These are phyloP conservation scores for Mechanitis mazaeus DNA, from an alignment of 2,888 invertebrate genomes.

Conservation along the genomic window DNA sequence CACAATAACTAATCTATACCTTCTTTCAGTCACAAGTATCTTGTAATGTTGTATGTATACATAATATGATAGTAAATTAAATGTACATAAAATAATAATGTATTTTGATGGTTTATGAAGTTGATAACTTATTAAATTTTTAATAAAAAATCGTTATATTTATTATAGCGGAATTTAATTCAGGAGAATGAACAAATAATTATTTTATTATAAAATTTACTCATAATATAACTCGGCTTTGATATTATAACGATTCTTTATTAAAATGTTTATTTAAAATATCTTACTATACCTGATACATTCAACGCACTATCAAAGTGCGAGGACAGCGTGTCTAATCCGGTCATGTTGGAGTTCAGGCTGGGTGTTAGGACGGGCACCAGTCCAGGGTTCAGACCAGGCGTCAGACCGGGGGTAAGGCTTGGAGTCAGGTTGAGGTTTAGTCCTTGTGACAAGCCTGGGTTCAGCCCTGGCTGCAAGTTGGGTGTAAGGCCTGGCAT, in stretches of 20 bases:
- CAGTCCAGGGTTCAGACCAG: conserved; percentile 16
- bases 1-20: conserved; percentile 19
- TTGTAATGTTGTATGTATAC: too few species aligned
- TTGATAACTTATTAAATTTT: too few species aligned
- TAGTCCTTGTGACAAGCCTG: conserved; percentile 7
- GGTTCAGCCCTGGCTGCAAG: not conserved
- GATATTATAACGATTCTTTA: too few species aligned
- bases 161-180: too few species aligned
- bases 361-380: not conserved
- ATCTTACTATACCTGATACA: conserved; percentile 4
- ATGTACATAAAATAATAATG: too few species aligned
- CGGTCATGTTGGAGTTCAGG: not conserved
- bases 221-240: too few species aligned
- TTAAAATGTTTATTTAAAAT: not conserved
- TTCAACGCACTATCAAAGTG: conserved; percentile 3
- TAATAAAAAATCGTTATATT: too few species aligned
- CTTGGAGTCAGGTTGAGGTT: not conserved
- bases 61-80: too few species aligned
- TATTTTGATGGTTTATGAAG: too few species aligned
- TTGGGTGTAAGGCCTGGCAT: conserved; percentile 15
- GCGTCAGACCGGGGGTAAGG: not conserved
- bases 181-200: too few species aligned
- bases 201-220: too few species aligned
- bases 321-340: not conserved
- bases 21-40: conserved; percentile 7